phyloP scores from a whole-genome alignment of 2,888 invertebrate species.

The Drosophila antonietae region DNA sequence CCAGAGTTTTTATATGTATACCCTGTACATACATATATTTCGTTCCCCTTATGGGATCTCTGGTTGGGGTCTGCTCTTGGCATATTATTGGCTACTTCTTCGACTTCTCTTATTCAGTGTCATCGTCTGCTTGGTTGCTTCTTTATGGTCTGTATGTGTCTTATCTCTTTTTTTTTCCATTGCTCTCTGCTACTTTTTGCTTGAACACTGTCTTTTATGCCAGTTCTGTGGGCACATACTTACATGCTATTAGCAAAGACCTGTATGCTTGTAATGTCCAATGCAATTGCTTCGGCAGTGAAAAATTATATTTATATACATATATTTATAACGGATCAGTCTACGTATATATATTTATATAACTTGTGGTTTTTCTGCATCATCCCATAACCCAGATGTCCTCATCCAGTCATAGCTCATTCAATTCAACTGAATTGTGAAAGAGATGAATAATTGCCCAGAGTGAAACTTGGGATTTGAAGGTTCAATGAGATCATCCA shows the following conservation, averaged over 20 bases:
- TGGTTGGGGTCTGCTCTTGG: constrained; percentile 38
- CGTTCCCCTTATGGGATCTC: constrained; percentile 17
- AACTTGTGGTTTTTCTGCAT: constrained; percentile 1
- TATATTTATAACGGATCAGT: constrained; percentile 6
- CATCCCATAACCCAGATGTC: constrained; percentile 19
- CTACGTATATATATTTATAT: too few relatives aligned
- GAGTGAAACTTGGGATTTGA: constrained; percentile 75
- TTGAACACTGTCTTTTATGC: constrained; percentile 63
- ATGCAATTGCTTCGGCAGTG: constrained; percentile 51
- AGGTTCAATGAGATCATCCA: constrained; percentile 85
- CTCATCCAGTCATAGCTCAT: constrained; percentile 63
- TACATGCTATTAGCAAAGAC: constrained; percentile 44
- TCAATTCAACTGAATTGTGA: constrained; percentile 84
- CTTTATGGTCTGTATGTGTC: constrained; percentile 32
- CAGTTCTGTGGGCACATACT: constrained; percentile 58
- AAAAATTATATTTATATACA: constrained; percentile 12
- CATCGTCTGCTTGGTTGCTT: constrained; percentile 53
- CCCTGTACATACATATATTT: constrained; percentile 16
- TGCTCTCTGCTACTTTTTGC: constrained; percentile 65
- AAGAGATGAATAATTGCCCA: constrained; percentile 84
- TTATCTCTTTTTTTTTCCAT: constrained; percentile 14
- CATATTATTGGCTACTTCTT: constrained; percentile 48
- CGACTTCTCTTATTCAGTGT: constrained; percentile 16
- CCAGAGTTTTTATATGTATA: constrained; percentile 33
- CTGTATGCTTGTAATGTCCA: neutral